Conservation (phyloP, 1,140 invertebrate species). For the Lordiphosa mommai region DNA sequence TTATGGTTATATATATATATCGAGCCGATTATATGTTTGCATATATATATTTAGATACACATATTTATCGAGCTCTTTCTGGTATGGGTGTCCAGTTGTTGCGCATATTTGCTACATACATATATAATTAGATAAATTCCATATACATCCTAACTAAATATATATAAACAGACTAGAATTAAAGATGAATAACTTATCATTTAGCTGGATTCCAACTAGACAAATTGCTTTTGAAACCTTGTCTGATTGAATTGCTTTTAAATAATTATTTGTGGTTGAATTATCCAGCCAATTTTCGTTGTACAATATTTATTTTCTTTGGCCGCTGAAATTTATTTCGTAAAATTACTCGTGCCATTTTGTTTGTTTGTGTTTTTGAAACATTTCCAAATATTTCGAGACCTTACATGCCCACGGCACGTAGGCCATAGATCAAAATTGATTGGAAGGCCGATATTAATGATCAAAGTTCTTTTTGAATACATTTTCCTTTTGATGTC, state of each 20-base stretch:
- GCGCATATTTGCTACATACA: conserved; percentile 49
- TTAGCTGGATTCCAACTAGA: conserved; percentile 42
- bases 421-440: conserved; percentile 5
- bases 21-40: conserved; percentile 16
- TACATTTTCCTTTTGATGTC: too few species aligned
- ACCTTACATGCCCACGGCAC: background rate
- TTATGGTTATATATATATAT: conserved; percentile 47
- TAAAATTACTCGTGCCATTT: too few species aligned
- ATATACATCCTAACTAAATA: background rate
- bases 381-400: background rate
- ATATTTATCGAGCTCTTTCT: background rate
- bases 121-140: conserved; percentile 6
- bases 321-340: too few species aligned
- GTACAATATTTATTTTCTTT: too few species aligned
- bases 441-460: background rate
- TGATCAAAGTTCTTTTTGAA: too few species aligned
- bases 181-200: background rate
- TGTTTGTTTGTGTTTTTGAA: too few species aligned
- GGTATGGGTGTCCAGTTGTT: conserved; percentile 65
- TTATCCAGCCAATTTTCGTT: too few species aligned
- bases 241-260: background rate
- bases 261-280: too few species aligned
- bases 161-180: conserved; percentile 21
- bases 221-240: conserved; percentile 6
- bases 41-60: conserved; percentile 10